A percentile compares a stretch with the other conserved stretches of the same genome.
Evolutionary conservation across 2,888 invertebrate species (phyloP).

Genomic region (Theretra japonica): DNA sequence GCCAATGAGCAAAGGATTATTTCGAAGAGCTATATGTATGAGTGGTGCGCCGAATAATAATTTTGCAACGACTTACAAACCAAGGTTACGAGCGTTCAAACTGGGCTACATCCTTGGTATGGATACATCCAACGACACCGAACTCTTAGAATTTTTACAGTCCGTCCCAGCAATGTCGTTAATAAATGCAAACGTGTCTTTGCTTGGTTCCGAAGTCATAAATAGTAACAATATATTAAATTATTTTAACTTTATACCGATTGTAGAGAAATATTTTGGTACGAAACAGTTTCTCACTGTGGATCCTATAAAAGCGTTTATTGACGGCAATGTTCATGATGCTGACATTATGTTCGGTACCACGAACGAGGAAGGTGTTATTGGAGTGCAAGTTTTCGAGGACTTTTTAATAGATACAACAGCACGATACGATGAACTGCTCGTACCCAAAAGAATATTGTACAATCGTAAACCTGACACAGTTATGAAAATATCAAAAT

Average conservation of each 20-base stretch:
- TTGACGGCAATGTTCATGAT: conserved; percentile 71
- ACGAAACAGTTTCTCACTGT: conserved; percentile 54
- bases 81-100: conserved; percentile 51
- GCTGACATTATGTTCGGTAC: conserved; percentile 89
- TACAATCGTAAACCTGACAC: conserved; percentile 41
- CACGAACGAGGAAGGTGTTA: conserved; percentile 86
- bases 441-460: conserved; percentile 55
- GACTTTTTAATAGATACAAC: conserved; percentile 39
- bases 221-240: conserved; percentile 48
- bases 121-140: conserved; percentile 52
- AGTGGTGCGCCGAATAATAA: conserved; percentile 57
- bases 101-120: conserved; percentile 57
- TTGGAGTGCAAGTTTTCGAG: conserved; percentile 37
- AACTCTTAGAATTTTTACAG: conserved; percentile 58
- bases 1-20: conserved; percentile 57
- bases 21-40: conserved; percentile 53
- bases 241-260: conserved; percentile 55
- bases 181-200: conserved; percentile 45
- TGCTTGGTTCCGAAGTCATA: conserved; percentile 51
- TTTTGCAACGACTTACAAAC: conserved; percentile 52
- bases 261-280: conserved; percentile 62
- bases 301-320: conserved; percentile 48
- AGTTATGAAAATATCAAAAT: conserved; percentile 50
- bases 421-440: conserved; percentile 50
- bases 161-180: conserved; percentile 52